Base-by-base conservation (phyloP, 2,888 invertebrate species). In the Heteromurus nitidus region DNA sequence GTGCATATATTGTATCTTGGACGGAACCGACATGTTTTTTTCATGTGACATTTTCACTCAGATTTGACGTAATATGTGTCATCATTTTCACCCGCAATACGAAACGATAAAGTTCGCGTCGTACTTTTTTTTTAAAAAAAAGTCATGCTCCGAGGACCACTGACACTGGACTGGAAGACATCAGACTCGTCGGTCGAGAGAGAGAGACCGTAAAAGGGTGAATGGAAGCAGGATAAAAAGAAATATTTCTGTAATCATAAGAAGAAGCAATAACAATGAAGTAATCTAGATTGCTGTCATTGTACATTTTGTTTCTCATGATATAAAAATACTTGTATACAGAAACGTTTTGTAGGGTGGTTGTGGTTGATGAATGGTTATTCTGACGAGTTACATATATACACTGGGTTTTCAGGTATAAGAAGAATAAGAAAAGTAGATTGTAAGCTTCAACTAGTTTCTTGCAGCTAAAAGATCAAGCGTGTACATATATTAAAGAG, bases 211-310 rank as follows among this genome's bases (percentile, higher is more conserved):
- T 36, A 13, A 36, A 13, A 36, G 36, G 36, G 5, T 47, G n/a
- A n/a, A n/a, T n/a, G 11, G 13, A 36, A 5, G 47, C n/a, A 5
- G 16, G 47, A 47, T 13, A 47, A 47, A 13, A 47, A 16, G n/a
- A 47, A 64, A 24, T n/a, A 64, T 47, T 67, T 67, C 26, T 67
- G 11, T 44, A 44, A 42, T 60, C 60, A 60, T n/a, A n/a, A n/a
- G 18, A 53, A 31, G 55, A 22, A 31, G 31, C 53, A 53, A 53
- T 31, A 53, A 30, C 50, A 53, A 53, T 53, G 47, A 50, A 53
- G 22, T 53, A 69, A 69, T 69, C 53, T 69, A 30, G 53, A 69
- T 69, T 69, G 24, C 31, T 22, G 50, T 20, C 68, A 53, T 69
- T 22, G 36, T 22, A 50, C 30, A 50, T 16, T 5, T 16, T 24